These are phyloP conservation scores for Chloebia gouldiae DNA, from an alignment of 2,113 vertebrate genomes.

Conservation along the genomic window DNA sequence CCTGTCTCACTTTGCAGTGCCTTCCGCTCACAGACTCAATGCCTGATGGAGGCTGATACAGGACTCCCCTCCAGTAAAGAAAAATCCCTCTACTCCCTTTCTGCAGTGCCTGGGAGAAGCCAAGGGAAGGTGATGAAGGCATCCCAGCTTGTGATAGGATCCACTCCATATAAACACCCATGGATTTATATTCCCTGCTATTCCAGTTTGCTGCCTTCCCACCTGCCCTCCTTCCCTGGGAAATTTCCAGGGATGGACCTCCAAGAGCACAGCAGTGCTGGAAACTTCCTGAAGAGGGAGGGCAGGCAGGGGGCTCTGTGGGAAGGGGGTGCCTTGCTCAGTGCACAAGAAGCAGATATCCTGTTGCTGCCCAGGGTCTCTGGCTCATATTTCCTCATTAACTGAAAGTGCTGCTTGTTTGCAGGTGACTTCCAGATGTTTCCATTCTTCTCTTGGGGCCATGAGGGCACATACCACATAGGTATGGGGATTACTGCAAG, in stretches of 20 bases:
- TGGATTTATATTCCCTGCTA: background rate
- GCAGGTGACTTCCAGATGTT: constrained; percentile 64
- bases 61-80: background rate
- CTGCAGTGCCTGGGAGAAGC: background rate
- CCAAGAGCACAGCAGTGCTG: background rate
- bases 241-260: background rate
- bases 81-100: background rate
- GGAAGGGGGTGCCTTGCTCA: background rate
- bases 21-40: background rate
- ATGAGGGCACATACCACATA: background rate
- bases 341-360: constrained; percentile 27
- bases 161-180: too few species aligned
- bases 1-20: background rate
- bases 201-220: background rate
- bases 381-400: constrained; percentile 61
- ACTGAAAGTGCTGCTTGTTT: background rate
- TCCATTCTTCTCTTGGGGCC: background rate
- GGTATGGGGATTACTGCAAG: background rate
- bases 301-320: background rate
- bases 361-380: constrained; percentile 48
- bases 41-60: background rate
- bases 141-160: background rate
- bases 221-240: background rate
- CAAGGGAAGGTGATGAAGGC: background rate
- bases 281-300: background rate